phyloP scores from a whole-genome alignment of 2,113 vertebrate genomes.

The Tetraodon nigroviridis region DNA sequence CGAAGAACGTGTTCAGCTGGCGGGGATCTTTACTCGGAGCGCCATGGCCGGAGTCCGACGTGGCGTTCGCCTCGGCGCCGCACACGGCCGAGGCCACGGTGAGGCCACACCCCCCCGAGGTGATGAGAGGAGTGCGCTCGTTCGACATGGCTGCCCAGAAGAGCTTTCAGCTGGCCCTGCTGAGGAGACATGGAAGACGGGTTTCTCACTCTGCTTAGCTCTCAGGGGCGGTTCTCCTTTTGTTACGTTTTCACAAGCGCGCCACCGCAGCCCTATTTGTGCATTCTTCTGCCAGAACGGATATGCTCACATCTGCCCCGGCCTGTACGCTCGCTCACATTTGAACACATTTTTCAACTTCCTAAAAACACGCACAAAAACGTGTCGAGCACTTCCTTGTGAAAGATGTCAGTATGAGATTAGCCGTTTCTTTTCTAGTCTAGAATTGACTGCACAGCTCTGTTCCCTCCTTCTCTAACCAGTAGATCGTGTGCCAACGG shows the following conservation, averaged over 20 bases:
- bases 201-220: neutral
- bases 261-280: too few species aligned
- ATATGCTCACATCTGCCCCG: neutral
- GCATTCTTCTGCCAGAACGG: neutral
- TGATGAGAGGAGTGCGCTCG: conserved; percentile 81
- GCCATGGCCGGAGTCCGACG: conserved; percentile 12
- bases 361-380: conserved; percentile 2
- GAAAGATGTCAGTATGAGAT: neutral
- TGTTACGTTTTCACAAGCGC: too few species aligned
- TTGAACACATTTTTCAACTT: neutral
- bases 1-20: conserved; percentile 86
- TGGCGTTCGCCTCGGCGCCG: conserved; percentile 33
- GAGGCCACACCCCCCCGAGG: conserved; percentile 72
- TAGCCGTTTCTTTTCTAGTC: neutral
- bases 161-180: conserved; percentile 12
- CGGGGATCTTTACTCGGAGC: conserved; percentile 55
- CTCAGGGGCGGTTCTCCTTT: neutral
- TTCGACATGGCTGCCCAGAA: conserved; percentile 73
- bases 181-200: neutral
- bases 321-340: neutral
- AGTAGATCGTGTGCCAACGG: too few species aligned
- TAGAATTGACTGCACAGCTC: too few species aligned
- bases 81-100: conserved; percentile 27
- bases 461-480: too few species aligned
- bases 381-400: neutral